These are phyloP conservation scores for Stramonita haemastoma DNA, from an alignment of 2,888 invertebrate species.

Conservation along the genomic window DNA sequence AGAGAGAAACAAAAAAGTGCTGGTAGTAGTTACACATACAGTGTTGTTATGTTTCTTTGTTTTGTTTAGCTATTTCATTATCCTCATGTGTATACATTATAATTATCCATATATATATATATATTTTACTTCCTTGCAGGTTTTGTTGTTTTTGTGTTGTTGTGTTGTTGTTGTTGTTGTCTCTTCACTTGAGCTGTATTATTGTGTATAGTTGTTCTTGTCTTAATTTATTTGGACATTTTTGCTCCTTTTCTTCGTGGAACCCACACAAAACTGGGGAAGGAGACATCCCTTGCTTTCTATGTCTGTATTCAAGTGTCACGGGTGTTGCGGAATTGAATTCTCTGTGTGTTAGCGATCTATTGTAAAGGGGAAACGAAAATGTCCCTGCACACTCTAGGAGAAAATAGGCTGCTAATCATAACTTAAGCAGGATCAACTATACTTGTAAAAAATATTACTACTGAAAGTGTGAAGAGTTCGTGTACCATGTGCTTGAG, in stretches of 20 bases:
- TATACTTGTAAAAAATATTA: too few species aligned
- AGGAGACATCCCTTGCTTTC: background rate
- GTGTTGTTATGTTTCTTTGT: background rate
- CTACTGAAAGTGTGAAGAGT: too few species aligned
- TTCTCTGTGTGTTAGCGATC: too few species aligned
- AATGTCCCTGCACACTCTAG: background rate
- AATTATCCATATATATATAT: background rate
- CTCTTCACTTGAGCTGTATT: background rate
- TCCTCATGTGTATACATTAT: background rate
- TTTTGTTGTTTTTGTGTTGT: background rate
- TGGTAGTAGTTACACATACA: background rate
- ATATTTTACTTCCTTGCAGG: background rate
- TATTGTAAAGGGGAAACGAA: background rate
- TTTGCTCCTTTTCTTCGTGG: background rate
- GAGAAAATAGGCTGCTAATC: background rate
- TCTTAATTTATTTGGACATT: conserved; percentile 1
- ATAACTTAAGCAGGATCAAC: too few species aligned
- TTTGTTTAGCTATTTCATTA: background rate
- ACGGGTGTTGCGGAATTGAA: too few species aligned
- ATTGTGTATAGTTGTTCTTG: conserved; percentile 9
- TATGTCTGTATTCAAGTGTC: background rate
- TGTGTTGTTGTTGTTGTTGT: background rate
- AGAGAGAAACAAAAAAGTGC: background rate
- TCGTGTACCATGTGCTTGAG: background rate
- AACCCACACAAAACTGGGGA: background rate